Evolutionary conservation across 2,113 vertebrate genomes (phyloP).

Genomic region (Cyphomyrus plagiostoma): DNA sequence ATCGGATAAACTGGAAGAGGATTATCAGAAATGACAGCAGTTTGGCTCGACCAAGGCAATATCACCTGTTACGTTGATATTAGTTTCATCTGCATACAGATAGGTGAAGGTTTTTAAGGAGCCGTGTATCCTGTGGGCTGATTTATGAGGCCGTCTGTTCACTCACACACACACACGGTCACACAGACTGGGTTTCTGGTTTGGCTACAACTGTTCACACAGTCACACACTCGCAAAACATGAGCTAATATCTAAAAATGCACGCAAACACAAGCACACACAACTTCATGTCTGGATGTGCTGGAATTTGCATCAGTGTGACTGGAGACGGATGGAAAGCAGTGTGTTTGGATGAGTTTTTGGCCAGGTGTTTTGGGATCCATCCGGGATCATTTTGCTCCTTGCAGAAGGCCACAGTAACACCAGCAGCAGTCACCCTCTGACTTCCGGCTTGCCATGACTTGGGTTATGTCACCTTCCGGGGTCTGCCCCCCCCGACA

Average conservation of each 20-base stretch:
- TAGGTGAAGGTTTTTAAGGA: constrained; percentile 22
- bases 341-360: not conserved
- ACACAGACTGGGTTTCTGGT: not conserved
- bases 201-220: not conserved
- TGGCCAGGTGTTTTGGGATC: not conserved
- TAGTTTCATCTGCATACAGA: constrained; percentile 67
- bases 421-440: not conserved
- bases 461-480: not conserved
- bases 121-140: not conserved
- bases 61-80: constrained; percentile 53
- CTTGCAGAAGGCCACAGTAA: not conserved
- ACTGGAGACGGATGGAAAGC: not conserved
- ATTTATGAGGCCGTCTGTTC: not conserved
- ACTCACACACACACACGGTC: not conserved
- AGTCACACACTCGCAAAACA: not conserved
- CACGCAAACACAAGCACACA: not conserved
- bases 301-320: not conserved
- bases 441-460: not conserved
- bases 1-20: constrained; percentile 9
- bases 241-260: not conserved
- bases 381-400: not conserved
- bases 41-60: constrained; percentile 44
- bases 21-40: constrained; percentile 34
- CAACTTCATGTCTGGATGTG: not conserved
- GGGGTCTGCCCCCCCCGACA: not conserved